Base-by-base conservation (phyloP, 1,140 invertebrate species). In the Drosophila prosaltans region DNA sequence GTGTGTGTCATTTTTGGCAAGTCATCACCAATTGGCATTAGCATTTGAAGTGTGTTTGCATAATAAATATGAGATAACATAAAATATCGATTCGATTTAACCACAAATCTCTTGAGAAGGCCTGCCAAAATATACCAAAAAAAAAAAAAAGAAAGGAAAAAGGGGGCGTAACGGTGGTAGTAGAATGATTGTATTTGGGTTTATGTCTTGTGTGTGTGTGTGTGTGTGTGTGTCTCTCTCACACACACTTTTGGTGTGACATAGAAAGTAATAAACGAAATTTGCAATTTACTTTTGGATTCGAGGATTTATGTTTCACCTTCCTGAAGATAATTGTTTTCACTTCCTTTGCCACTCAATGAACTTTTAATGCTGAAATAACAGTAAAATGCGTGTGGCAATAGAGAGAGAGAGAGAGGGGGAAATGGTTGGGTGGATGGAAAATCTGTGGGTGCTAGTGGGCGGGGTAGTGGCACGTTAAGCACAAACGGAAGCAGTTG, bases 41-140 rank as follows among this genome's bases (percentile, higher is more conserved):
- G 30, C 36, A 30, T 39, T 64, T 69, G 39, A 77, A 83, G 77
- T 78, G 77, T 83, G 69, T 89, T 89, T 88, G 83, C 83, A 88
- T 89, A 89, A 88, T 82, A 88, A 83, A 88, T 88, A 89, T 88
- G 83, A 51, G 45, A 88, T 88, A 88, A 88, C 77, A 74, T 77
- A 89, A 80, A 88, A 89, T 89, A 88, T 88, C 83, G 83, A 86
- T 86, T 88, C 82, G 83, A 89, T 84, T 88, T 69, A 88, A 89
- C 83, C 83, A 63, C 83, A 88, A 86, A 86, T 88, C 79, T 72
- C 70, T 55, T 61, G 58, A 51, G 45, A 51, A 51, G 45, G 21
- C 21, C 45, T 51, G 45, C 45, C 45, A 51, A 24, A 51, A 10
- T 7, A 24, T 16, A 16, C 16, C 16, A 51, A 24, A 51, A 51